Conservation (phyloP, 2,888 invertebrate species). For the Idaea aversata region DNA sequence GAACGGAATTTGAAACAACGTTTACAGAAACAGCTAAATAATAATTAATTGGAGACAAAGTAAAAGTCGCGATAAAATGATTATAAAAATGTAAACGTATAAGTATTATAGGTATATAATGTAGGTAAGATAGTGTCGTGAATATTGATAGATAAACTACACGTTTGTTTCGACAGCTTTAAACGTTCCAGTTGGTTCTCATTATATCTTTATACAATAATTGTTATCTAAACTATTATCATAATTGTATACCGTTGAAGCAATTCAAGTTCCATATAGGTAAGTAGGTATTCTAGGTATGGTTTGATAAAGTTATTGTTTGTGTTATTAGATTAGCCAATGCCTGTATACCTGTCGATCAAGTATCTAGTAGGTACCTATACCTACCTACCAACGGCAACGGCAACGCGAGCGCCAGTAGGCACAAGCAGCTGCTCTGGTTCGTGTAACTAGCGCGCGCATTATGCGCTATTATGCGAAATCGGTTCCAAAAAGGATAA, state of each 20-base stretch:
- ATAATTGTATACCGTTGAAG: not conserved
- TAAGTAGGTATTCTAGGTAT: not conserved
- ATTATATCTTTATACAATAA: not conserved
- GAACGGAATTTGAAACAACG: too few relatives aligned
- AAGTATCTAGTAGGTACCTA: not conserved
- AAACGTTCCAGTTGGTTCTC: not conserved
- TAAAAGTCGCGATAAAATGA: too few relatives aligned
- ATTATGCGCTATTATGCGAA: not conserved
- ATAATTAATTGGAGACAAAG: too few relatives aligned
- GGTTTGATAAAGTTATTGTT: not conserved
- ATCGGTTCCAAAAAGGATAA: not conserved
- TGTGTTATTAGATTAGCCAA: not conserved
- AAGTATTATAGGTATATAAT: too few relatives aligned
- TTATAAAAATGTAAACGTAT: too few relatives aligned
- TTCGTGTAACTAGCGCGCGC: not conserved
- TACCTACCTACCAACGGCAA: too few relatives aligned
- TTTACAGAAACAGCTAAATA: too few relatives aligned
- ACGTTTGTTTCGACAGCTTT: too few relatives aligned
- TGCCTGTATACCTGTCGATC: not conserved
- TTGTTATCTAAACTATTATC: not conserved
- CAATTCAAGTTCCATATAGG: not conserved
- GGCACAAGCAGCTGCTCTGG: not conserved
- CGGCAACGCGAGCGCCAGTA: too few relatives aligned
- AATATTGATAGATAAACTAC: too few relatives aligned
- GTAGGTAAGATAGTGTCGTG: too few relatives aligned